These are phyloP conservation scores for Heliothis virescens DNA, from an alignment of 1,140 invertebrate genomes.

Conservation along the genomic window DNA sequence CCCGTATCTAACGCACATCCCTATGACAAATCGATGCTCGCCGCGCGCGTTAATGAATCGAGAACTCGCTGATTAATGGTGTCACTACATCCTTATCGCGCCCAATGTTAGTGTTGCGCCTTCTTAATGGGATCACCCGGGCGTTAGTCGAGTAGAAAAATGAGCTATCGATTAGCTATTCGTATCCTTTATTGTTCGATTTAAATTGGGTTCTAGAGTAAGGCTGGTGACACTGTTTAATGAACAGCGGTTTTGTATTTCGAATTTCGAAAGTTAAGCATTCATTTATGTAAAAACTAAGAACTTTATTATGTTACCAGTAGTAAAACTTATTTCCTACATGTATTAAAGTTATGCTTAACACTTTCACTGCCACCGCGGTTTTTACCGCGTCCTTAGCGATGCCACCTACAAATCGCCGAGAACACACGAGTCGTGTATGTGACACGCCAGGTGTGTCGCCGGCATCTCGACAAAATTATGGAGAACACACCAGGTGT, in stretches of 20 bases:
- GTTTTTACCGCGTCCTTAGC: too few species aligned
- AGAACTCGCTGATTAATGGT: conserved; percentile 75
- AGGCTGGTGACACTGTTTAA: neutral
- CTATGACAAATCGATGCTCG: conserved; percentile 74
- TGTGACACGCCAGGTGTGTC: too few species aligned
- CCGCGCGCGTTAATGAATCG: conserved; percentile 71
- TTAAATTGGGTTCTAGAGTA: conserved; percentile 42
- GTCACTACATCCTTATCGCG: conserved; percentile 68
- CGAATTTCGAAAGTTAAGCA: neutral
- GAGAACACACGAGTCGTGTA: too few species aligned
- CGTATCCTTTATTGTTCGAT: conserved; percentile 44
- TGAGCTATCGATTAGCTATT: conserved; percentile 49
- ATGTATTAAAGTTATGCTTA: too few species aligned
- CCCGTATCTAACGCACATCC: conserved; percentile 60
- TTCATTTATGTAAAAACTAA: too few species aligned
- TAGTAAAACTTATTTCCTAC: too few species aligned
- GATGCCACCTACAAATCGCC: too few species aligned
- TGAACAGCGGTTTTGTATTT: neutral
- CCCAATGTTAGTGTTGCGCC: conserved; percentile 65
- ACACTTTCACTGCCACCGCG: too few species aligned
- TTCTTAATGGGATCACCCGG: conserved; percentile 71
- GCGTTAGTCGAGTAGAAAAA: conserved; percentile 46
- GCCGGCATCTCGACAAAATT: too few species aligned
- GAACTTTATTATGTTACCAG: too few species aligned
- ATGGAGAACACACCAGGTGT: too few species aligned